Percentiles rank a stretch among this genome's conserved stretches.
phyloP scores from a whole-genome alignment of 2,888 invertebrate genomes.

The Chrysodeixis includens region DNA sequence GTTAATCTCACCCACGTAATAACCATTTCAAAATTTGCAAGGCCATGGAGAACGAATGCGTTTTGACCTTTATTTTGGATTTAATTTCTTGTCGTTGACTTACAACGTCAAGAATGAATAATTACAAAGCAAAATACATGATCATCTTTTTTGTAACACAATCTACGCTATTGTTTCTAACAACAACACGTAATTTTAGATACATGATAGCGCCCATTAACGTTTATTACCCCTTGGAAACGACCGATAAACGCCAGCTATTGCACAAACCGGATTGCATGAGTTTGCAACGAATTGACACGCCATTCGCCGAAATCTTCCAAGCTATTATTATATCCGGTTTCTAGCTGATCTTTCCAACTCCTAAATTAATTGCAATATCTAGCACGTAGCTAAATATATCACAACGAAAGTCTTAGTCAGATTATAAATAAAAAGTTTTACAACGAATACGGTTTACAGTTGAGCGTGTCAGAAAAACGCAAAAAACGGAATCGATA shows the following conservation, averaged over 20 bases:
- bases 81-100: conserved; percentile 30
- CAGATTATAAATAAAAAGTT: not conserved
- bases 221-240: conserved; percentile 38
- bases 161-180: not conserved
- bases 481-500: conserved; percentile 49
- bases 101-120: conserved; percentile 5
- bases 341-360: conserved; percentile 60
- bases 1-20: conserved; percentile 10
- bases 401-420: not conserved
- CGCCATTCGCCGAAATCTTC: conserved; percentile 69
- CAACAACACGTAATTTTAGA: conserved; percentile 22
- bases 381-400: conserved; percentile 43
- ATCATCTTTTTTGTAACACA: conserved; percentile 5
- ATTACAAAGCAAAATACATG: conserved; percentile 8
- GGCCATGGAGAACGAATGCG: conserved; percentile 6
- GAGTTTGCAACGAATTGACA: conserved; percentile 64
- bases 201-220: conserved; percentile 8
- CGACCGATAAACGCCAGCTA: conserved; percentile 25
- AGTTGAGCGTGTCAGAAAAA: conserved; percentile 12
- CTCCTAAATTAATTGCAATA: conserved; percentile 27
- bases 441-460: not conserved
- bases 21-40: conserved; percentile 16
- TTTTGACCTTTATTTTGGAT: conserved; percentile 39
- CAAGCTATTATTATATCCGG: conserved; percentile 65
- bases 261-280: conserved; percentile 64